Conservation (phyloP, 2,888 invertebrate genomes). For the Melanostoma mellinum region DNA sequence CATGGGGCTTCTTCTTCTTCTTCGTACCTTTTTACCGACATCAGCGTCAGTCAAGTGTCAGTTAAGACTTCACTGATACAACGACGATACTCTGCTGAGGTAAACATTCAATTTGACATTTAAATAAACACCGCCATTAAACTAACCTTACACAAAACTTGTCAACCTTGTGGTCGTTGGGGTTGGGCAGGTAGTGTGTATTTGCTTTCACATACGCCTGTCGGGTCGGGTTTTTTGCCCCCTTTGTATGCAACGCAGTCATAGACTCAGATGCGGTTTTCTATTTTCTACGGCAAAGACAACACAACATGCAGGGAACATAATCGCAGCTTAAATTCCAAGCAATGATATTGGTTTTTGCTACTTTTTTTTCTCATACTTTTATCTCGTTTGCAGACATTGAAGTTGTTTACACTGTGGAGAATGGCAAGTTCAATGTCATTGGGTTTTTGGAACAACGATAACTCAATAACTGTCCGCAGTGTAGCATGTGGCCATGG, state of each 20-base stretch:
- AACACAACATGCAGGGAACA: neutral
- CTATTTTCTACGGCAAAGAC: neutral
- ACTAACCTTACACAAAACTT: constrained; percentile 37
- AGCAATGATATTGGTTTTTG: constrained; percentile 1
- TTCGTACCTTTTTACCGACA: constrained; percentile 5
- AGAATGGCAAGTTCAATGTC: no score
- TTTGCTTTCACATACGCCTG: constrained; percentile 20
- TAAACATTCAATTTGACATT: constrained; percentile 41
- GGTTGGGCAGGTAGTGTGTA: neutral
- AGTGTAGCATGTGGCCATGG: neutral
- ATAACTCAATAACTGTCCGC: neutral
- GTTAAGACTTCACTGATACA: constrained; percentile 17
- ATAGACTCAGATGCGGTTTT: constrained; percentile 35
- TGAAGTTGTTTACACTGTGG: neutral
- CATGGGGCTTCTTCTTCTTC: no score
- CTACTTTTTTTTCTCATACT: neutral
- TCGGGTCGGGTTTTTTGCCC: no score
- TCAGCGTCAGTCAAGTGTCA: constrained; percentile 45
- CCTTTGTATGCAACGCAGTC: no score
- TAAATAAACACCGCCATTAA: constrained; percentile 35
- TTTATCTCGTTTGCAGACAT: neutral
- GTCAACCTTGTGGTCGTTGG: constrained; percentile 35
- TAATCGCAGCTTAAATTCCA: constrained; percentile 33
- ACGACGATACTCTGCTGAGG: constrained; percentile 2
- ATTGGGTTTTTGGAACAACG: neutral